Conservation (phyloP, 2,113 vertebrate species). For the Choloepus hoffmanni region DNA sequence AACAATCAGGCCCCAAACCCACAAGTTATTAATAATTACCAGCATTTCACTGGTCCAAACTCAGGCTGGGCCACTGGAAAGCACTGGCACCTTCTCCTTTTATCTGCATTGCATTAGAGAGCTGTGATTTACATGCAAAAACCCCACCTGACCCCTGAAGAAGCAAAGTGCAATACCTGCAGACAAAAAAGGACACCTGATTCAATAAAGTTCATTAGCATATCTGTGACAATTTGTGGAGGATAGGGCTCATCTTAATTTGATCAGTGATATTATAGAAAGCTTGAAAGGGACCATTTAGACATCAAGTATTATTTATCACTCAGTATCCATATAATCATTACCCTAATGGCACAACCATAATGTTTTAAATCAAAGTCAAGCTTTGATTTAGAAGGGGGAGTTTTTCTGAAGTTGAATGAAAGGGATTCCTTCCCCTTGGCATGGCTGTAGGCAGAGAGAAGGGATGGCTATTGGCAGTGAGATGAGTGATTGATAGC, state of each 20-base stretch:
- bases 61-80: neutral
- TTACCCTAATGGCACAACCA: conserved; percentile 61
- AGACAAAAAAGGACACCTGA: conserved; percentile 39
- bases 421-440: conserved; percentile 57
- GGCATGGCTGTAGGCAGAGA: conserved; percentile 33
- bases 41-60: neutral
- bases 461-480: neutral
- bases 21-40: neutral
- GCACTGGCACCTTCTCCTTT: neutral
- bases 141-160: neutral
- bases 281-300: conserved; percentile 53
- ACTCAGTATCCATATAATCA: conserved; percentile 62
- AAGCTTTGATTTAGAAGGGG: conserved; percentile 67
- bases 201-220: neutral
- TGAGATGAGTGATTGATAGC: neutral
- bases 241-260: conserved; percentile 1
- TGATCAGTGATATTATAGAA: conserved; percentile 26
- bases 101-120: conserved; percentile 1
- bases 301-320: conserved; percentile 60
- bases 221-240: neutral
- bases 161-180: neutral
- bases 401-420: conserved; percentile 45
- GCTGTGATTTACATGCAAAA: conserved; percentile 14
- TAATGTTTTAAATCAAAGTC: conserved; percentile 34
- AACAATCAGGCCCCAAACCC: neutral